Evolutionary conservation across 2,113 vertebrate genomes (phyloP), one percentile per base, ranked within the genome.

Genomic region (Terrapene triunguis): DNA sequence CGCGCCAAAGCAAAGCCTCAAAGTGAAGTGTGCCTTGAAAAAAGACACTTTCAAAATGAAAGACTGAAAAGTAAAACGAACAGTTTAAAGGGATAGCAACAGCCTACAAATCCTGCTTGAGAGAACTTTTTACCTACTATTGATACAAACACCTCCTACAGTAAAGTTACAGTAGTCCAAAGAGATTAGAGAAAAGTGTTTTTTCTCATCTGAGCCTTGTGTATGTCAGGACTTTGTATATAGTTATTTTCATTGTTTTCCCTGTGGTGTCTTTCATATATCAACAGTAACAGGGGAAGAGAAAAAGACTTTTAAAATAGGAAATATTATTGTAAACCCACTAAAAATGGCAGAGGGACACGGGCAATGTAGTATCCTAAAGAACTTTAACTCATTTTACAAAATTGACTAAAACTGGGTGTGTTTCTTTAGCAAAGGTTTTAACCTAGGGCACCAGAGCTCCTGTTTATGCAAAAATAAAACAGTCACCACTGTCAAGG

Each of bases 161-260:
- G 84, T 89, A 95, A 91, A 0, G 0, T 72, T 84, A 93, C 65
- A 92, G 88, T 92, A 96, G 87, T 76, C 89, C 54, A 55, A 42
- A 79, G 50, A 95, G 85, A 94, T 87, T 44, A 76, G 72, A 76
- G 72, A 44, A 42, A 74, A 44, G 21, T 42, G 32, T 69, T 69
- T 74, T 22, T 69, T 69, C 38, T 42, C n/a, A 74, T 42, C 19
- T 42, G 83, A 42, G 87, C 92, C 93, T 84, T 42, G 27, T 95
- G 47, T 84, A 76, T 94, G 91, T 94, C 95, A 96, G 47, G 88
- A 84, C 92, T 92, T 91, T 88, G 74, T 80, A 83, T 47, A 10
- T 57, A 94, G 54, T 93, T 94, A 97, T 97, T 97, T 97, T 90
- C 97, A 96, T 96, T 93, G 92, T 96, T 97, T 96, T 90, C 88